Evolutionary conservation across 2,797 vertebrate genomes (phyloP).

Genomic region (Pristis pectinata): DNA sequence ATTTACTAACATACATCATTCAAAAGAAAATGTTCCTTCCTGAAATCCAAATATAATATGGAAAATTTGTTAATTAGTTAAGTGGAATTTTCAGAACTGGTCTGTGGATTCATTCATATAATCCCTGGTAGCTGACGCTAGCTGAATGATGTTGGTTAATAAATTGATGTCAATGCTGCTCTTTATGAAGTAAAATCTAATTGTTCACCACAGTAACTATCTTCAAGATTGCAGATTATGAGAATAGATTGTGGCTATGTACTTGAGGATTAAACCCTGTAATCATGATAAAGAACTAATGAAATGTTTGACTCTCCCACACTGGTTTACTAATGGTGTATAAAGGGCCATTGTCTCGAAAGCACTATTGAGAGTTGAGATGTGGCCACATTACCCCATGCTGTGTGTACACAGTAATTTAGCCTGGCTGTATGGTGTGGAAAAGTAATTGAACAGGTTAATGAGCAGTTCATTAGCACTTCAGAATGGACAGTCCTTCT

Average conservation of each 20-base stretch:
- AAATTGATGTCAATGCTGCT: too few relatives aligned
- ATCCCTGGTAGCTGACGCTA: neutral
- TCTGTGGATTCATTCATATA: neutral
- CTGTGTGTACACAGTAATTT: neutral
- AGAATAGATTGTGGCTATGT: neutral
- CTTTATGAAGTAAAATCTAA: neutral
- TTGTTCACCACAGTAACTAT: neutral
- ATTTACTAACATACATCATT: neutral
- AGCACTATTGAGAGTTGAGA: neutral
- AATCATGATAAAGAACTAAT: neutral
- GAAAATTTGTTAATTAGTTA: too few relatives aligned
- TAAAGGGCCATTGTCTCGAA: neutral
- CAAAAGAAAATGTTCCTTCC: neutral
- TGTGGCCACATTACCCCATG: neutral
- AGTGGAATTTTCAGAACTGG: neutral
- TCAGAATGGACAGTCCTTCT: neutral
- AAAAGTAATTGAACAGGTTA: neutral
- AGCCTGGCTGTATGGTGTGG: neutral
- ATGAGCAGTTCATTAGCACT: neutral
- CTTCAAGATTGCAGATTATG: neutral
- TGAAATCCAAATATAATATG: neutral
- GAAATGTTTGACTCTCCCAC: neutral
- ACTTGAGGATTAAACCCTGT: neutral
- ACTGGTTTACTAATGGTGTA: neutral
- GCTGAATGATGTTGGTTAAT: too few relatives aligned